A percentile compares a stretch with the other conserved stretches of the same genome.
Conservation (phyloP, 2,797 vertebrate genomes). For the Squalus acanthias region DNA sequence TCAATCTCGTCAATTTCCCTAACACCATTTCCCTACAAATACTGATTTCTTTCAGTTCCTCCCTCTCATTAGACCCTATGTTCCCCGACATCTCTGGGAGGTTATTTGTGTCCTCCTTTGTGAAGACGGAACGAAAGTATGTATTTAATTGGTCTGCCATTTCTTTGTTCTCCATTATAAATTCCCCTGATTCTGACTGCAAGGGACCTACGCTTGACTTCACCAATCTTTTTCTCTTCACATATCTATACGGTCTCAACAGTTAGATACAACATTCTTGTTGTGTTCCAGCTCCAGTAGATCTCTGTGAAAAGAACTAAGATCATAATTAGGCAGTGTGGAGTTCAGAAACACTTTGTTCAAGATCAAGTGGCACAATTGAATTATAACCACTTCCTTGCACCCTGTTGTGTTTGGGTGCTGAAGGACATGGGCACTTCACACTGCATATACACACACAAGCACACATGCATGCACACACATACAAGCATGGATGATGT, state of each 20-base stretch:
- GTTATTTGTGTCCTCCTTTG: no score
- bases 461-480: not conserved
- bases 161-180: no score
- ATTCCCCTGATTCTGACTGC: no score
- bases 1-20: no score
- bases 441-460: not conserved
- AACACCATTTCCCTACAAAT: no score
- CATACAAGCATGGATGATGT: not conserved
- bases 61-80: no score
- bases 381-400: not conserved
- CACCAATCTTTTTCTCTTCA: no score
- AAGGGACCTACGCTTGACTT: no score
- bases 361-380: not conserved
- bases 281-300: not conserved
- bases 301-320: not conserved
- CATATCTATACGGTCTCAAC: not conserved
- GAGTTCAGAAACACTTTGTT: not conserved
- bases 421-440: not conserved
- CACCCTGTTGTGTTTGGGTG: not conserved
- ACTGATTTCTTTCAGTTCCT: no score
- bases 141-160: no score
- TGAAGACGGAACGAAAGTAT: no score
- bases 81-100: no score
- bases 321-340: not conserved
- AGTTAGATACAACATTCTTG: not conserved